Percentiles rank a stretch among this genome's conserved stretches.
These are phyloP conservation scores for Crax fasciolata DNA, from an alignment of 2,797 vertebrate genomes.

Conservation along the genomic window DNA sequence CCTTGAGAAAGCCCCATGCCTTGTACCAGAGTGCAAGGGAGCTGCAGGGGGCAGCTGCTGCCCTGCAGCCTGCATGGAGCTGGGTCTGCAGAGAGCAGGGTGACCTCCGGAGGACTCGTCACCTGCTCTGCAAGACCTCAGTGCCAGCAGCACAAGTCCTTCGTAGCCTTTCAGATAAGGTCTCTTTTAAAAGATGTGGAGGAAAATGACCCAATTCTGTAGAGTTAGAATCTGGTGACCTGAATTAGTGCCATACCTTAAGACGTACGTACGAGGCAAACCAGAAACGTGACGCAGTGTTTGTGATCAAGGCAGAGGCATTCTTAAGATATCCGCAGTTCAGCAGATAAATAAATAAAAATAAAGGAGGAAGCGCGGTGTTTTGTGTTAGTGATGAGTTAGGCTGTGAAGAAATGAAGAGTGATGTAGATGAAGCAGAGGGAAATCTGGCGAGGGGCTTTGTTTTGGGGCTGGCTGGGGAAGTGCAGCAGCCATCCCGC, in stretches of 20 bases:
- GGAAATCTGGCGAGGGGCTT: not conserved
- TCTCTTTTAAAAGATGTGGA: slow-evolving; percentile 21
- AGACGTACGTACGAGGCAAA: not conserved
- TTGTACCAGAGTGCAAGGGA: not conserved
- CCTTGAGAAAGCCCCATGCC: not conserved
- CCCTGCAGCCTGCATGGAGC: not conserved
- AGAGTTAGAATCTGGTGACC: not conserved
- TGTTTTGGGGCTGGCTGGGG: not conserved
- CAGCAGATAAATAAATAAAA: not conserved
- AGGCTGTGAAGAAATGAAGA: not conserved
- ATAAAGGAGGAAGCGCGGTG: not conserved
- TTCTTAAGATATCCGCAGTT: not conserved
- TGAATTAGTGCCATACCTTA: slow-evolving; percentile 15
- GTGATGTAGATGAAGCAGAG: not conserved
- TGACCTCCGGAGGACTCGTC: not conserved
- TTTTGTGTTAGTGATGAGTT: slow-evolving; percentile 17
- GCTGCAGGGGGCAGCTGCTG: not conserved
- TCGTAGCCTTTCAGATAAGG: slow-evolving; percentile 22
- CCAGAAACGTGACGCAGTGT: not conserved
- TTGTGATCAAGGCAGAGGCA: not conserved
- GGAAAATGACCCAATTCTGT: not conserved
- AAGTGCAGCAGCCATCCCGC: not conserved
- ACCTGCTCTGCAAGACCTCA: slow-evolving; percentile 20
- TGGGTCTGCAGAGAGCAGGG: not conserved
- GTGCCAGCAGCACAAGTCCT: slow-evolving; percentile 25